A percentile compares a stretch with the other conserved stretches of the same genome.
Conservation (phyloP, 2,113 vertebrate species). For the Cyprinus carpio region DNA sequence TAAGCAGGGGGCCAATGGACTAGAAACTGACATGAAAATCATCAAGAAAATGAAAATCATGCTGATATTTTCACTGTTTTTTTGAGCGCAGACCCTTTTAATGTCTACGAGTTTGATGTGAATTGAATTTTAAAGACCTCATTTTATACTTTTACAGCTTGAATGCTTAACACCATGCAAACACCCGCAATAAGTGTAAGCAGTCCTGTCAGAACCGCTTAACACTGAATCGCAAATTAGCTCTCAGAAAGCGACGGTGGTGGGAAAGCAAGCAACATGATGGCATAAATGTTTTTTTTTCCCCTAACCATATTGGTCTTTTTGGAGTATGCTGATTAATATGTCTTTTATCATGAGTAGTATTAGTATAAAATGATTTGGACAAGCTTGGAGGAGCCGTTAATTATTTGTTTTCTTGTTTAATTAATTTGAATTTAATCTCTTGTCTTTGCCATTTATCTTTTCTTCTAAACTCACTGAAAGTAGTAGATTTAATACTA, state of each 20-base stretch:
- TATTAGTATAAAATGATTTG: background rate
- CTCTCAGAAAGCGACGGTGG: background rate
- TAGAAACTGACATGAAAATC: conserved; percentile 36
- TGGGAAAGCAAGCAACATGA: background rate
- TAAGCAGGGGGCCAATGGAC: conserved; percentile 28
- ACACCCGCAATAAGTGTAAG: conserved; percentile 8
- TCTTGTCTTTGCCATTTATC: background rate
- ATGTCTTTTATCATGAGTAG: background rate
- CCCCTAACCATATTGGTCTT: conserved; percentile 1
- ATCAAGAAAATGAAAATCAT: background rate
- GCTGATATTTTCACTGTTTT: background rate
- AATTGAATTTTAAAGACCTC: background rate
- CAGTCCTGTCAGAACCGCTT: background rate
- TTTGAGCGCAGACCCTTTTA: background rate
- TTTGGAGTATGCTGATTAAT: background rate
- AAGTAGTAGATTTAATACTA: conserved; percentile 1
- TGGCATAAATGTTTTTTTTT: background rate
- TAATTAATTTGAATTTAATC: conserved; percentile 14
- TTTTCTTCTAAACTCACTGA: background rate
- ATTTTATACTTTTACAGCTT: conserved; percentile 19
- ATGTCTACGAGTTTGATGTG: background rate
- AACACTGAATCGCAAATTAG: conserved; percentile 18
- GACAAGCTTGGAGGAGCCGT: background rate
- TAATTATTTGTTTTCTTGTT: background rate
- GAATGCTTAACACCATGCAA: background rate